Conservation (phyloP, 1,140 invertebrate genomes). For the Aphaenogaster rudis region DNA sequence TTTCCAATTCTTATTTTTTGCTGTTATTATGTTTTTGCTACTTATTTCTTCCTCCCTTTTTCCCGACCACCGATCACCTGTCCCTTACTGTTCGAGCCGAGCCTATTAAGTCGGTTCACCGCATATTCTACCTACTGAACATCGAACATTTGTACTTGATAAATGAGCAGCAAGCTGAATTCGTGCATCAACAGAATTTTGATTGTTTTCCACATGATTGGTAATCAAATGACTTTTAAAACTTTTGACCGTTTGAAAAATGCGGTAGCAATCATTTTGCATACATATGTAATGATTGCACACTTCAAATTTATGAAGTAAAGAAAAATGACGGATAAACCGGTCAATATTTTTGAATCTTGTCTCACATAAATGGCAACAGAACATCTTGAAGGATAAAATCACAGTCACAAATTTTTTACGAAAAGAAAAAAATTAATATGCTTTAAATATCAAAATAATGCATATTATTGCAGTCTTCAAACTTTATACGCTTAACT, state of each 20-base stretch:
- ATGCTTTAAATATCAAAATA: no score
- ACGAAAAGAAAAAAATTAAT: no score
- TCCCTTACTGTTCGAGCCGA: no score
- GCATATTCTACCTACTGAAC: no score
- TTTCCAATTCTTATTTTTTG: no score
- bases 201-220: background rate
- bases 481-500: no score
- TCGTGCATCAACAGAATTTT: background rate
- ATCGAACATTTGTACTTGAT: background rate
- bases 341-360: background rate
- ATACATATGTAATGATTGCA: constrained; percentile 1
- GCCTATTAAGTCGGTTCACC: no score
- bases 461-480: no score
- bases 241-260: background rate
- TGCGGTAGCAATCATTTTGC: background rate
- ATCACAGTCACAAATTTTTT: background rate
- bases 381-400: background rate
- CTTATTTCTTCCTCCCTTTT: no score
- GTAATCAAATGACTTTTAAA: constrained; percentile 16
- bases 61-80: no score
- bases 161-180: background rate
- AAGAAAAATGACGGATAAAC: constrained; percentile 17
- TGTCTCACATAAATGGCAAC: constrained; percentile 23
- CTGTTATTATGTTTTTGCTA: no score
- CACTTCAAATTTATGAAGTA: background rate